Evolutionary conservation across 1,140 invertebrate genomes (phyloP), one percentile per base, ranked within the genome.

Genomic region (Gonatopus flavifemur): DNA sequence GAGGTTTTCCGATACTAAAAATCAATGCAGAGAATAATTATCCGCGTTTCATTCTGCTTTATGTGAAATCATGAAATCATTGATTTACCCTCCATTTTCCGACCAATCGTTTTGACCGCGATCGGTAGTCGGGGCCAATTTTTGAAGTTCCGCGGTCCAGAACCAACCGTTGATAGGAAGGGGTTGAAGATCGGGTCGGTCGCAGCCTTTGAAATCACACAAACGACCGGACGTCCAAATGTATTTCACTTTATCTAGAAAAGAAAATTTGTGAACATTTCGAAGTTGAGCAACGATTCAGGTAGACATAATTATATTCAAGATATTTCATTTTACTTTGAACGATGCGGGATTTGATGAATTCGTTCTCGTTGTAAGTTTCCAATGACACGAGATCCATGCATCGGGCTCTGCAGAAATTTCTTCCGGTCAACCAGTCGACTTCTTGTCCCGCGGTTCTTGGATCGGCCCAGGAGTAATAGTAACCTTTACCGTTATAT

Each of bases 191-290:
- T 91, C 88, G 13, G 88, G 83, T 49, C 88, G 83, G 56, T 89
- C 86, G 62, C 88, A 91, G 33, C 89, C 89, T 67, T 89, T 87
- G 81, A 91, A 91, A 72, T 91, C 89, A 64, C 89, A 91, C 15
- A 90, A 75, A 44, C 89, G 86, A 47, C 90, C 90, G 16, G 88
- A 90, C n/a, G 90, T 92, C 90, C 90, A 92, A 55, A 89, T 90
- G 67, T 90, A 91, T 77, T 90, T 87, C 0, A 86, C 79, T 74
- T 88, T 76, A 12, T 76, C 79, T 79, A 12, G 1, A 57, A 59
- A 52, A 50, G 35, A 44, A 52, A 31, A 38, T 57, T 15, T 30
- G 9, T 42, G 16, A 15, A 13, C 19, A 44, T 16, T 33, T 2
- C 2, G 7, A 9, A n/a, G 10, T 13, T 1, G 9, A 41, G 28